Conservation (phyloP, 1,140 invertebrate species). For the Drosophila kurseongensis region DNA sequence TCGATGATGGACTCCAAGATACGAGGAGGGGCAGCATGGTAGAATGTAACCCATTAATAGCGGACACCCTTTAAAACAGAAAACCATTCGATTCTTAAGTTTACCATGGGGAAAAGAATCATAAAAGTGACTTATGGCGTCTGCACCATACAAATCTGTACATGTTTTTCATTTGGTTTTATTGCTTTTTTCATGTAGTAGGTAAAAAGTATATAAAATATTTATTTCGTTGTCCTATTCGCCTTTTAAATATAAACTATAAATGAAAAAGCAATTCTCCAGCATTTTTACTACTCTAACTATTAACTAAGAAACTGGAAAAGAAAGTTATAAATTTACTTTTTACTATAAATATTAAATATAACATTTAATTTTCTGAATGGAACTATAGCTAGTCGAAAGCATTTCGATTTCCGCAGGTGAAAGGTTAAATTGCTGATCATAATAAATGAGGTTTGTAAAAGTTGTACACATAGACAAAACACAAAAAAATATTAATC, state of each 20-base stretch:
- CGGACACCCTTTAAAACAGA: slow-evolving; percentile 4
- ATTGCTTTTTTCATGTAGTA: too few relatives aligned
- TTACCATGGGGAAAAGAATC: not conserved
- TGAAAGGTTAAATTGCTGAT: slow-evolving; percentile 3
- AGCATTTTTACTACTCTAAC: too few relatives aligned
- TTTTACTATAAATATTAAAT: too few relatives aligned
- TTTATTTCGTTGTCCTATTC: too few relatives aligned
- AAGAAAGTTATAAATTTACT: too few relatives aligned
- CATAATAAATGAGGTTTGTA: slow-evolving; percentile 7
- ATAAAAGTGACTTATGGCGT: not conserved
- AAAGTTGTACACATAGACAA: not conserved
- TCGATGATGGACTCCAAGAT: slow-evolving; percentile 41
- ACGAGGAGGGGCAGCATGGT: not conserved
- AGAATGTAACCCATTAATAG: slow-evolving; percentile 20
- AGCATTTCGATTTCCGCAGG: not conserved
- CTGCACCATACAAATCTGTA: not conserved
- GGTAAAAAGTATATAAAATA: not conserved
- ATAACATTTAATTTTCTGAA: not conserved
- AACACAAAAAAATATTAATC: slow-evolving; percentile 22
- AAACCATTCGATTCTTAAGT: slow-evolving; percentile 10
- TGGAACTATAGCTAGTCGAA: not conserved
- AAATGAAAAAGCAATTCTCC: too few relatives aligned
- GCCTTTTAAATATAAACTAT: too few relatives aligned
- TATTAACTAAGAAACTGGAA: too few relatives aligned
- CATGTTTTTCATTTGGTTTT: not conserved